These are phyloP conservation scores for Atta colombica DNA, from an alignment of 1,140 invertebrate genomes.

Conservation along the genomic window DNA sequence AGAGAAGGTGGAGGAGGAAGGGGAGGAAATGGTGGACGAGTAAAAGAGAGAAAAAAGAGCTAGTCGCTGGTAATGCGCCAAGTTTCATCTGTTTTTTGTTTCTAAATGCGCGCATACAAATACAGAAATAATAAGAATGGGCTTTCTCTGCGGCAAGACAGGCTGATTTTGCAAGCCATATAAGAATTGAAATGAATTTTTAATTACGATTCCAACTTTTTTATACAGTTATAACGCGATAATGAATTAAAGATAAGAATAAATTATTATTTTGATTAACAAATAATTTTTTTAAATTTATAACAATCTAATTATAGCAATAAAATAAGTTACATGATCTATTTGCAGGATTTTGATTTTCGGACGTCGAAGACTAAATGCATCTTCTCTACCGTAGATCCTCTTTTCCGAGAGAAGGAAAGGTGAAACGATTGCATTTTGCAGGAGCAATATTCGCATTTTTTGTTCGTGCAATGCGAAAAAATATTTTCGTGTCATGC, in stretches of 20 bases:
- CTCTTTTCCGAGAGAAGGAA: not conserved
- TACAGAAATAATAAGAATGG: conserved; percentile 29
- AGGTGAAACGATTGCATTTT: conserved; percentile 23
- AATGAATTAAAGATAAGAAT: not conserved
- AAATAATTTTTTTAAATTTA: not conserved
- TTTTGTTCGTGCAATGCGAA: conserved; percentile 46
- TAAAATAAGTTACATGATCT: not conserved
- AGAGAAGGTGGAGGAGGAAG: not conserved
- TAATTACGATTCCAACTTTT: not conserved
- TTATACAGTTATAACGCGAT: not conserved
- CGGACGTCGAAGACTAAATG: conserved; percentile 22
- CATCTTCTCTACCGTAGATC: not conserved
- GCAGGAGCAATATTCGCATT: conserved; percentile 17
- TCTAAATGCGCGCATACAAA: conserved; percentile 1
- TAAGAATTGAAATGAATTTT: not conserved
- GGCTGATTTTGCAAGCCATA: not conserved
- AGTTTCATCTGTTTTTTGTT: conserved; percentile 28
- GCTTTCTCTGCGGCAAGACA: not conserved
- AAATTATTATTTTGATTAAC: not conserved
- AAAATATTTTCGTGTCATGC: conserved; percentile 54
- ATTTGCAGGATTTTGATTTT: not conserved
- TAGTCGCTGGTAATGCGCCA: conserved; percentile 62
- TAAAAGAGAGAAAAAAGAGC: not conserved
- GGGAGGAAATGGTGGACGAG: not conserved
- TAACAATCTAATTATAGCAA: not conserved